Percentiles rank a stretch among this genome's conserved stretches.
These are phyloP conservation scores for Nymphalis polychloros DNA, from an alignment of 2,888 invertebrate species.

Conservation along the genomic window DNA sequence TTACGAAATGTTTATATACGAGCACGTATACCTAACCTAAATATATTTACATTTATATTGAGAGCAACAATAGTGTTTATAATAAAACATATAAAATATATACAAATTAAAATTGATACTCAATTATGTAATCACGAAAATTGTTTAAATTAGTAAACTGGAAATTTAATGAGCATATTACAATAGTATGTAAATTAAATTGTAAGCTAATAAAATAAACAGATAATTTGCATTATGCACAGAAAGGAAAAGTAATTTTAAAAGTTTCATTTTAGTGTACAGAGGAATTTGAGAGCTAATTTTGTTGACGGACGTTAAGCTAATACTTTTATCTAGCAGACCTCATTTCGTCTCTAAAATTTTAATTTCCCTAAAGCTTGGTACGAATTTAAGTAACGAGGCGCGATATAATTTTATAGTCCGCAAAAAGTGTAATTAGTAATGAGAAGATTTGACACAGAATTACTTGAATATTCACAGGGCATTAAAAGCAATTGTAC, in stretches of 20 bases:
- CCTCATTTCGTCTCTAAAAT: constrained; percentile 68
- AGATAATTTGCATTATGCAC: not conserved
- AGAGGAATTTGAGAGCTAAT: constrained; percentile 39
- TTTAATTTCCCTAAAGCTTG: constrained; percentile 71
- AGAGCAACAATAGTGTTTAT: not conserved
- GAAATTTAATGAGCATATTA: too few species aligned
- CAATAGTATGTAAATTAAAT: too few species aligned
- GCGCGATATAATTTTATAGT: constrained; percentile 67
- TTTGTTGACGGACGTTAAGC: constrained; percentile 59
- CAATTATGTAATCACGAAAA: too few species aligned
- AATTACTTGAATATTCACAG: constrained; percentile 42
- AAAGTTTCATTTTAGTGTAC: constrained; percentile 16
- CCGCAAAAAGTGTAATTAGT: constrained; percentile 58
- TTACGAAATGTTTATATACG: constrained; percentile 4
- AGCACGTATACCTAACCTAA: constrained; percentile 6
- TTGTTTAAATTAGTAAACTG: too few species aligned
- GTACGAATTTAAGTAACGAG: constrained; percentile 66
- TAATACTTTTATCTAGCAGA: constrained; percentile 70
- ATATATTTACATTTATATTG: too few species aligned
- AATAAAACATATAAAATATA: not conserved
- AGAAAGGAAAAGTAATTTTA: constrained; percentile 10
- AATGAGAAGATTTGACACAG: constrained; percentile 51
- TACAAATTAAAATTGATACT: not conserved
- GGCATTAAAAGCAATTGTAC: constrained; percentile 55
- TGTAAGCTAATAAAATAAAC: too few species aligned